Percentiles rank a stretch among this genome's conserved stretches.
phyloP scores from a whole-genome alignment of 2,113 vertebrate genomes.

The Micromys minutus region DNA sequence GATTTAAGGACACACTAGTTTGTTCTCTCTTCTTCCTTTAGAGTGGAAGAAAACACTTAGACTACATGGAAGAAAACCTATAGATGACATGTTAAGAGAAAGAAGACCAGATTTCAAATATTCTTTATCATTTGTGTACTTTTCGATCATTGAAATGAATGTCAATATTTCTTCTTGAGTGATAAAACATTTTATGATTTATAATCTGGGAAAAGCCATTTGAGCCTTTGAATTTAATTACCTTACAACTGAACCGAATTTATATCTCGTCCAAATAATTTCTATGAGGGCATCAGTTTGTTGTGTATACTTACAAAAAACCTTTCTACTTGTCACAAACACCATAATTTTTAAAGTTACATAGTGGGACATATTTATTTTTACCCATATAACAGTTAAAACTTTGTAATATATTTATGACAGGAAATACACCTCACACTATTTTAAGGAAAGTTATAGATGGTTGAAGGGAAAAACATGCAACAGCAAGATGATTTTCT shows the following conservation, averaged over 20 bases:
- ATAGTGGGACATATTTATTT: not conserved
- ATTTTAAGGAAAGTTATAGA: conserved; percentile 35
- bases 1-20: not conserved
- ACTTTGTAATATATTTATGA: conserved; percentile 28
- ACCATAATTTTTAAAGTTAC: not conserved
- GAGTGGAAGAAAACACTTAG: not conserved
- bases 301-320: not conserved
- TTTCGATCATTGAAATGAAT: conserved; percentile 20
- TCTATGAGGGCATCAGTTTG: not conserved
- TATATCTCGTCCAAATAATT: not conserved
- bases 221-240: conserved; percentile 10
- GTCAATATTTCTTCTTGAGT: not conserved
- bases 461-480: conserved; percentile 16
- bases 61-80: not conserved
- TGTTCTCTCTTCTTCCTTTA: not conserved
- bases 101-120: not conserved
- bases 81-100: not conserved
- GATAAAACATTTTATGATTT: conserved; percentile 12
- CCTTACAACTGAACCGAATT: not conserved
- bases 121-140: not conserved
- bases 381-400: conserved; percentile 45
- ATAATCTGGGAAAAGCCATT: not conserved
- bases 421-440: conserved; percentile 28
- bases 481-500: not conserved
- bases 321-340: conserved; percentile 34